Conservation (phyloP, 2,797 vertebrate species). For the Ptychobarbus kaznakovi region DNA sequence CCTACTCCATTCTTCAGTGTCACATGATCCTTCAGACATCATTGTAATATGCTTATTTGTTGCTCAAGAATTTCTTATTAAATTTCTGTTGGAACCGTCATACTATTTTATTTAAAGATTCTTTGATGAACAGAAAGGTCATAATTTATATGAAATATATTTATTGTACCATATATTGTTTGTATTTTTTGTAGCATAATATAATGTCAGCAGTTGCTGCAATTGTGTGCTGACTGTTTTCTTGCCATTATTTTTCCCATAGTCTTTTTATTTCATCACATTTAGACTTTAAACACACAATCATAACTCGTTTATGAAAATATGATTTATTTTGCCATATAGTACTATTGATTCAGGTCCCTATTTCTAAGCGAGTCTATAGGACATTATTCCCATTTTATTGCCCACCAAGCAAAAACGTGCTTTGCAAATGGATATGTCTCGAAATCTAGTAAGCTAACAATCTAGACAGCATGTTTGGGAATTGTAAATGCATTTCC, state of each 20-base stretch:
- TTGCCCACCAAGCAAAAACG: neutral
- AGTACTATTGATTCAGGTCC: neutral
- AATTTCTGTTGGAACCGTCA: no score
- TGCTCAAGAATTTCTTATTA: no score
- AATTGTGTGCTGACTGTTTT: neutral
- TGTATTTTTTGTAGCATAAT: no score
- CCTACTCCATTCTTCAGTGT: neutral
- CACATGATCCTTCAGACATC: neutral
- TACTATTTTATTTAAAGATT: no score
- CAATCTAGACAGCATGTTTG: slow-evolving; percentile 1
- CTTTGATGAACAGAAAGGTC: no score
- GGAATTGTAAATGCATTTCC: neutral
- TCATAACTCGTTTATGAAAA: neutral
- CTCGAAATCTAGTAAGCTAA: neutral
- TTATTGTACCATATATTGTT: no score
- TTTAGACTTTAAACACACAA: neutral
- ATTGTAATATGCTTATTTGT: no score
- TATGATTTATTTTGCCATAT: neutral
- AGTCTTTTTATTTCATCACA: neutral
- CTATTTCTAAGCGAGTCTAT: neutral
- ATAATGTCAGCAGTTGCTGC: no score
- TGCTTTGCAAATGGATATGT: neutral
- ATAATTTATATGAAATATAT: no score
- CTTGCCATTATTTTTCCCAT: neutral
- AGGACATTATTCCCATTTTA: neutral